Conservation (phyloP, 2,113 vertebrate species). For the Salvelinus fontinalis region DNA sequence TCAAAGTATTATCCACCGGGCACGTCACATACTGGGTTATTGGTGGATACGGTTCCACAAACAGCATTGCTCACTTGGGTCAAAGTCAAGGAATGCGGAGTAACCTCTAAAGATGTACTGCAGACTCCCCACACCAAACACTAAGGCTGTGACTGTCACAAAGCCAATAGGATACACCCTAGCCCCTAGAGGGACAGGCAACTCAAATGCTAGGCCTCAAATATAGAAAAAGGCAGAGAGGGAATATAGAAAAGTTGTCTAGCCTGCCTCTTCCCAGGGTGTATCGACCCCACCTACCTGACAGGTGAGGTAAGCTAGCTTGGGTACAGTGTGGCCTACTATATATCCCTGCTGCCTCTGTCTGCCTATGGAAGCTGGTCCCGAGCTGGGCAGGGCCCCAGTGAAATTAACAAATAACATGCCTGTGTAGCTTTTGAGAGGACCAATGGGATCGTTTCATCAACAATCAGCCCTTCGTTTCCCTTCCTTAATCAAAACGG, state of each 20-base stretch:
- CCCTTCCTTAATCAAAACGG: no score
- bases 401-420: constrained; percentile 16
- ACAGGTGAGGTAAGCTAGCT: background rate
- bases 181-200: background rate
- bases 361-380: no score
- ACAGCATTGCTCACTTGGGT: background rate
- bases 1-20: background rate
- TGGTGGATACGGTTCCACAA: no score
- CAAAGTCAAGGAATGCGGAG: background rate
- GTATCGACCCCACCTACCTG: background rate
- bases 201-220: background rate
- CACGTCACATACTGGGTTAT: no score
- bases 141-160: background rate
- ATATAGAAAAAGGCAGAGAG: background rate
- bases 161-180: background rate
- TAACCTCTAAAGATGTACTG: background rate
- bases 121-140: background rate
- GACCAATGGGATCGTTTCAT: constrained; percentile 38
- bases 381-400: constrained; percentile 7
- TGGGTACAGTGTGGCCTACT: background rate
- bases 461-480: background rate
- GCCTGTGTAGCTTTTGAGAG: constrained; percentile 32
- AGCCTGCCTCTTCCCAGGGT: constrained; percentile 42
- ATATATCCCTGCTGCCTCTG: no score
- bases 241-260: constrained; percentile 54